phyloP scores from a whole-genome alignment of 2,797 vertebrate genomes.

The Pteropus rufus region DNA sequence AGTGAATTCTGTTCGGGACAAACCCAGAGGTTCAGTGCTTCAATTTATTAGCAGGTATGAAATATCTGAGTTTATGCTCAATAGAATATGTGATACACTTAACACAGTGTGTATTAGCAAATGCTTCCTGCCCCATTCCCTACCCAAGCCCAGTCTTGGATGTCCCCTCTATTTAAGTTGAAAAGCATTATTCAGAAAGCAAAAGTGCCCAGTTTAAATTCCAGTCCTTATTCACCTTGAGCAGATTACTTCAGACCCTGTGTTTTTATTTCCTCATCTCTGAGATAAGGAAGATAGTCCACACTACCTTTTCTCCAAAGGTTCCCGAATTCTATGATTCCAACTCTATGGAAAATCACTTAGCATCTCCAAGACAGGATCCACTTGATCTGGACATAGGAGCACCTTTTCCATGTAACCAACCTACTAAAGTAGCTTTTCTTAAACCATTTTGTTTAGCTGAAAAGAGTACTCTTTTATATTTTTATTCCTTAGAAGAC shows the following conservation, averaged over 20 bases:
- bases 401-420: background rate
- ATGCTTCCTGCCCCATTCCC: background rate
- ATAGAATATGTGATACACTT: background rate
- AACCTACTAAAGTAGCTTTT: background rate
- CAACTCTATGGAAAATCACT: background rate
- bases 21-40: background rate
- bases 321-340: background rate
- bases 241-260: background rate
- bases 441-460: background rate
- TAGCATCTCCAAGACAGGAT: background rate
- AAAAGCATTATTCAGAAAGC: conserved; percentile 11
- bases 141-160: background rate
- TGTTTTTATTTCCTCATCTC: conserved; percentile 8
- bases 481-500: background rate
- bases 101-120: background rate
- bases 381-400: background rate
- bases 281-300: background rate
- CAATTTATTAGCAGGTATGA: background rate
- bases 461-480: background rate
- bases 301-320: background rate
- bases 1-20: conserved; percentile 1
- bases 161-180: background rate
- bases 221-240: background rate
- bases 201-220: background rate
- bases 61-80: background rate